phyloP scores from a whole-genome alignment of 2,113 vertebrate species.

The Amazona guildingii region DNA sequence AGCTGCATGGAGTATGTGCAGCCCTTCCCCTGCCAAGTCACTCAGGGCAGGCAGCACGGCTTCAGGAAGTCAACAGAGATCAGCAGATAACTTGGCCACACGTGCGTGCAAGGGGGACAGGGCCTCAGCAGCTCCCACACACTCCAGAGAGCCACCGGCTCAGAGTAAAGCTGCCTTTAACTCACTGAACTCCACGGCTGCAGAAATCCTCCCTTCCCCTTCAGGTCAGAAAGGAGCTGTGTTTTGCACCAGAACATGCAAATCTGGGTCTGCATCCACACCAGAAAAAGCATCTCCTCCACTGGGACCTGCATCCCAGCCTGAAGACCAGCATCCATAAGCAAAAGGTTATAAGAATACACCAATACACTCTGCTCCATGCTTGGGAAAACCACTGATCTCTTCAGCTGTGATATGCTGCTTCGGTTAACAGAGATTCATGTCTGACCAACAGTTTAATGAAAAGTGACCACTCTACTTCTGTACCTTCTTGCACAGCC shows the following conservation, averaged over 20 bases:
- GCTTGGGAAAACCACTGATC: not conserved
- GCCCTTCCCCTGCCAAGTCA: not conserved
- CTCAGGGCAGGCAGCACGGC: not conserved
- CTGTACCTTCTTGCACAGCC: not conserved
- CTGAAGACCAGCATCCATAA: not conserved
- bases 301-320: not conserved
- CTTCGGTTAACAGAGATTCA: not conserved
- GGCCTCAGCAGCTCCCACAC: not conserved
- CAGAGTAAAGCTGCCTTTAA: not conserved
- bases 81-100: not conserved
- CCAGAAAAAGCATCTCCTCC: not conserved
- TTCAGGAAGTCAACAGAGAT: not conserved
- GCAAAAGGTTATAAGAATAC: not conserved
- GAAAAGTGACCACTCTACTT: not conserved
- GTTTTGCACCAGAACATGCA: not conserved
- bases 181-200: fast-evolving
- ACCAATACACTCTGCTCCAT: not conserved
- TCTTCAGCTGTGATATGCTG: not conserved
- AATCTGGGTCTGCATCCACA: not conserved
- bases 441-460: not conserved
- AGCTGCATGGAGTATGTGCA: not conserved
- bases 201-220: not conserved
- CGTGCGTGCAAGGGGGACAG: fast-evolving
- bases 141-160: not conserved
- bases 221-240: not conserved